Percentiles rank a stretch among this genome's conserved stretches.
Evolutionary conservation across 2,888 invertebrate genomes (phyloP).

Genomic region (Drosophila borealis): DNA sequence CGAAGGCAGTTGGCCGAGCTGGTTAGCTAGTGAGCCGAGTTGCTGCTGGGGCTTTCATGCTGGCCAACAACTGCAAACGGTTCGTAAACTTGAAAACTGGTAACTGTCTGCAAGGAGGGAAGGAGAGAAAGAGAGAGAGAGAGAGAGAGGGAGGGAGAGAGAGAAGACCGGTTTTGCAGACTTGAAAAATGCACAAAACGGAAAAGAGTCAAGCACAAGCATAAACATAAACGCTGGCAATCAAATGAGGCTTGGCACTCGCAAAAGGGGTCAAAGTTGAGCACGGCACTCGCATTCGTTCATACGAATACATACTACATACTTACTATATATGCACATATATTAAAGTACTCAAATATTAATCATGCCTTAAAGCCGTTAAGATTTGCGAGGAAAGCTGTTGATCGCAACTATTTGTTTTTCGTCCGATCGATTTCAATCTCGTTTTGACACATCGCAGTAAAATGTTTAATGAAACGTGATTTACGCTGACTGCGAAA

Average conservation of each 20-base stretch:
- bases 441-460: too few species aligned
- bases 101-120: slow-evolving; percentile 34
- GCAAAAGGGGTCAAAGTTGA: slow-evolving; percentile 79
- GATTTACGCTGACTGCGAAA: too few species aligned
- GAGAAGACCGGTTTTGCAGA: slow-evolving; percentile 66
- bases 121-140: neutral
- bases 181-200: slow-evolving; percentile 69
- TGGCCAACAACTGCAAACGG: slow-evolving; percentile 56
- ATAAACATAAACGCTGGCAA: slow-evolving; percentile 74
- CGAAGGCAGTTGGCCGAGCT: slow-evolving; percentile 57
- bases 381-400: too few species aligned
- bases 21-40: slow-evolving; percentile 26
- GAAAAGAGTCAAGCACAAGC: slow-evolving; percentile 43
- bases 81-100: slow-evolving; percentile 78
- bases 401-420: too few species aligned
- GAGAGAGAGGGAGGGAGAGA: neutral
- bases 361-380: neutral
- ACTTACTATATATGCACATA: neutral
- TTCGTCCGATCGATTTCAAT: too few species aligned
- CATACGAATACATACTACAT: slow-evolving; percentile 5
- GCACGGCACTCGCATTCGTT: slow-evolving; percentile 39
- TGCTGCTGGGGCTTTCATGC: slow-evolving; percentile 40
- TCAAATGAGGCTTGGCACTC: slow-evolving; percentile 72
- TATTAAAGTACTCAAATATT: slow-evolving; percentile 1
- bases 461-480: too few species aligned